Percentiles rank a stretch among this genome's conserved stretches.
phyloP scores from a whole-genome alignment of 53 echinoderm and acorn worm species.

The Echinometra lucunter region DNA sequence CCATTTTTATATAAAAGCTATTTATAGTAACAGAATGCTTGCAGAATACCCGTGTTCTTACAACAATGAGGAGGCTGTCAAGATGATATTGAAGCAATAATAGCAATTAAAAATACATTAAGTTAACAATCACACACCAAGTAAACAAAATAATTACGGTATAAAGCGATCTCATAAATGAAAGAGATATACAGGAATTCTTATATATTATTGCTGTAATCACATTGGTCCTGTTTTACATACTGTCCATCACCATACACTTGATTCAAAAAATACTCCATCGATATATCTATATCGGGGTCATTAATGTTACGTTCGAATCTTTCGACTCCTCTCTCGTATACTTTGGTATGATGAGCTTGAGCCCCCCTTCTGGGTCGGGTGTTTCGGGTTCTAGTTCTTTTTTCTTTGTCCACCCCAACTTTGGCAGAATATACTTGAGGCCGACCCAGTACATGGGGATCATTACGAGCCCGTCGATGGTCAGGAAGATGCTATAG shows the following conservation, averaged over 20 bases:
- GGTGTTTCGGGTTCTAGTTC: not conserved
- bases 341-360: not conserved
- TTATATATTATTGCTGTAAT: not conserved
- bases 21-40: not conserved
- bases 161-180: not conserved
- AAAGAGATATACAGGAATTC: not conserved
- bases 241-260: not conserved
- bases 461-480: conserved; percentile 58
- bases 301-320: not conserved
- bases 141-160: not conserved
- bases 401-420: not conserved
- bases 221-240: not conserved
- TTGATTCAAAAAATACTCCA: not conserved
- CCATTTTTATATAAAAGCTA: not conserved
- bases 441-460: conserved; percentile 56
- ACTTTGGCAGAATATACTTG: conserved; percentile 20
- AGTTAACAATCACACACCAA: not conserved
- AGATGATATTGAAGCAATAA: not conserved
- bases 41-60: not conserved
- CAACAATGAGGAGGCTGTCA: too few species aligned
- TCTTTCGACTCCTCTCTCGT: conserved; percentile 3
- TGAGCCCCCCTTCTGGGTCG: not conserved
- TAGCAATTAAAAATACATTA: not conserved
- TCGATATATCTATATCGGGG: not conserved
- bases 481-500: conserved; percentile 75